These are phyloP conservation scores for Zygothrica quintamaculata DNA, from an alignment of 2,888 invertebrate species.

Conservation along the genomic window DNA sequence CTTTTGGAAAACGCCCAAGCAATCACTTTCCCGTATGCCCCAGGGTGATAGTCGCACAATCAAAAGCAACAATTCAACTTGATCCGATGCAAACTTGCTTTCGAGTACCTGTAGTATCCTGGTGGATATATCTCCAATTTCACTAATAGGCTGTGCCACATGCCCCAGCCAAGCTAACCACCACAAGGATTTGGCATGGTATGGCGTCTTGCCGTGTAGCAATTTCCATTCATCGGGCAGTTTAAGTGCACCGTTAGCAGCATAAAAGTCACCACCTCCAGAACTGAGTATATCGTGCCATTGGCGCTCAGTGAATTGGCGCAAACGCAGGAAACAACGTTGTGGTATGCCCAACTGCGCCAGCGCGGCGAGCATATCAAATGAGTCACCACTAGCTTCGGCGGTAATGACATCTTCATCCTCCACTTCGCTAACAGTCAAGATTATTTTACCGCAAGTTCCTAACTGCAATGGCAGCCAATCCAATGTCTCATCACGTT, in stretches of 20 bases:
- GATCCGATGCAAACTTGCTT: slow-evolving; percentile 88
- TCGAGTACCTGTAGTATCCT: slow-evolving; percentile 89
- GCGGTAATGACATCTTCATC: slow-evolving; percentile 42
- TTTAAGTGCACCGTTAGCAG: slow-evolving; percentile 82
- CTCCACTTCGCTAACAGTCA: slow-evolving; percentile 85
- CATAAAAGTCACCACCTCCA: slow-evolving; percentile 83
- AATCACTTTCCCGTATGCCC: slow-evolving; percentile 93
- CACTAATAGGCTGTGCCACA: slow-evolving; percentile 86
- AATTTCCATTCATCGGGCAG: slow-evolving; percentile 82
- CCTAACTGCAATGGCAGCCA: slow-evolving; percentile 92
- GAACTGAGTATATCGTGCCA: slow-evolving; percentile 83
- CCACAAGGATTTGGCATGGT: slow-evolving; percentile 85
- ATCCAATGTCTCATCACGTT: slow-evolving; percentile 85
- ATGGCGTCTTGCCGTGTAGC: slow-evolving; percentile 81
- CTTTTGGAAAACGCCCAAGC: slow-evolving; percentile 82
- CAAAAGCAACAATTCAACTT: slow-evolving; percentile 89
- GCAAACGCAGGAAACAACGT: slow-evolving; percentile 81
- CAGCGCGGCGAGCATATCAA: slow-evolving; percentile 74
- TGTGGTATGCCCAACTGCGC: slow-evolving; percentile 76
- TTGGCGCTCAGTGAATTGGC: slow-evolving; percentile 82
- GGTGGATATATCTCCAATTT: slow-evolving; percentile 86
- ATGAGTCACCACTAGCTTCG: slow-evolving; percentile 35
- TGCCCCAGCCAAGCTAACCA: slow-evolving; percentile 88
- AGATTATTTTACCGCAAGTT: slow-evolving; percentile 90
- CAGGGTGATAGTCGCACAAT: slow-evolving; percentile 90